Evolutionary conservation across 2,113 vertebrate species (phyloP).

Genomic region (Thamnophis sirtalis): DNA sequence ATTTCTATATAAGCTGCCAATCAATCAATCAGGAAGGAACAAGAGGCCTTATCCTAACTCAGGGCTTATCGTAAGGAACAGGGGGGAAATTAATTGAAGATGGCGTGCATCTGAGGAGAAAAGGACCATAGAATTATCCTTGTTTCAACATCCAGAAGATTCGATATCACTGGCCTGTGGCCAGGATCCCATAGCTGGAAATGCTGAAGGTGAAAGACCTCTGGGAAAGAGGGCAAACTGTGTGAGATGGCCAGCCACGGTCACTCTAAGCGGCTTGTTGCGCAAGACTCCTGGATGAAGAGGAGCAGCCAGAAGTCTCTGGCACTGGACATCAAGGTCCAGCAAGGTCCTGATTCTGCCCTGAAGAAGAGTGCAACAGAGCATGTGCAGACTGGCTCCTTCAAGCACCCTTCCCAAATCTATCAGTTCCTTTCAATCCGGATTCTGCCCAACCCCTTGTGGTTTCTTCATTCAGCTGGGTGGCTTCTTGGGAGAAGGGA

Average conservation of each 20-base stretch:
- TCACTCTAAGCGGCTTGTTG: not conserved
- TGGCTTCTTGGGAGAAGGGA: not conserved
- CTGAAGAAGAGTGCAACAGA: not conserved
- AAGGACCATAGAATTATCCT: not conserved
- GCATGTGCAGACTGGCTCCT: not conserved
- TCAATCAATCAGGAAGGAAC: not conserved
- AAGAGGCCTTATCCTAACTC: not conserved
- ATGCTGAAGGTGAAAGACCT: not conserved
- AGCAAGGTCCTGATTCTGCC: not conserved
- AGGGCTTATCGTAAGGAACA: not conserved
- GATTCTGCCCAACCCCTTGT: not conserved
- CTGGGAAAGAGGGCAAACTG: not conserved
- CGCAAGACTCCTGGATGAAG: not conserved
- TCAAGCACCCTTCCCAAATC: not conserved
- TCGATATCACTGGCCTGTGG: not conserved
- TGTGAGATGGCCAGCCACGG: not conserved
- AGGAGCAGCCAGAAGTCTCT: not conserved
- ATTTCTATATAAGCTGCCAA: not conserved
- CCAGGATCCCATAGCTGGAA: not conserved
- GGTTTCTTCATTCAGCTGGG: not conserved
- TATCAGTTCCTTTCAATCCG: not conserved
- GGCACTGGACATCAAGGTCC: not conserved
- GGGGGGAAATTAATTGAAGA: not conserved
- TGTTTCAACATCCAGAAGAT: not conserved
- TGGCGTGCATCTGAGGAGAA: not conserved